Percentiles rank a stretch among this genome's conserved stretches.
These are phyloP conservation scores for Oryctolagus cuniculus DNA, from an alignment of 2,113 vertebrate species.

Conservation along the genomic window mOryCun1.1 NC_091436.1:76305001-76305500, in stretches of 20 bases:
- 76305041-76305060: not conserved
- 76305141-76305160: not conserved
- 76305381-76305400: not conserved
- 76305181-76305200: not conserved
- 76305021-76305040: not conserved
- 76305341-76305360: not conserved
- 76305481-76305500: not conserved
- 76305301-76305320: not conserved
- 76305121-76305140: not conserved
- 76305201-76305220: not conserved
- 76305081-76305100: not conserved
- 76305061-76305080: not conserved
- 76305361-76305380: not conserved
- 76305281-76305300: not conserved
- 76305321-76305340: slow-evolving; percentile 12
- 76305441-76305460: slow-evolving; percentile 11
- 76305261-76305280: not conserved
- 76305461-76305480: not conserved
- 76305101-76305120: not conserved
- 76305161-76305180: not conserved
- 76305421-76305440: not conserved
- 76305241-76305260: not conserved
- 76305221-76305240: not conserved
- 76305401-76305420: slow-evolving; percentile 22
- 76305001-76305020: not conserved